Conservation (phyloP, 2,888 invertebrate genomes). For the Rugalucina vietnamica region DNA sequence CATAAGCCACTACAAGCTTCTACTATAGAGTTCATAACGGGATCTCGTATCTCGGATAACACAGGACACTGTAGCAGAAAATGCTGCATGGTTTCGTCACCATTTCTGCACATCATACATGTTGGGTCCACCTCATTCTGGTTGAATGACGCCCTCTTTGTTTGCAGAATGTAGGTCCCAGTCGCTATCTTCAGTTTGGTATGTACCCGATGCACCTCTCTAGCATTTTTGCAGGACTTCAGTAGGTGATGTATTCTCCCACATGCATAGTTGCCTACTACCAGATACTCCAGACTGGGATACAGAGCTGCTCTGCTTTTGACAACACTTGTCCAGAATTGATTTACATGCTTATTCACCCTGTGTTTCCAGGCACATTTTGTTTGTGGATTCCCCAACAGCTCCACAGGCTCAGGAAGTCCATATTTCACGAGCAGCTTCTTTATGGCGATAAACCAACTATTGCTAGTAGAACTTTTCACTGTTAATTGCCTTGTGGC, state of each 20-base stretch:
- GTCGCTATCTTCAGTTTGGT: not conserved
- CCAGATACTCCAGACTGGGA: not conserved
- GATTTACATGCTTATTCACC: not conserved
- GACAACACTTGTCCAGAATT: not conserved
- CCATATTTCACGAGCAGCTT: slow-evolving; percentile 31
- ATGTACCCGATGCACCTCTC: not conserved
- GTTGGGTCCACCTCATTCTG: not conserved
- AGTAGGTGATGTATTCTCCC: not conserved
- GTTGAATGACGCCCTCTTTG: not conserved
- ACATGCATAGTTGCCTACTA: not conserved
- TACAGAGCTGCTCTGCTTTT: not conserved
- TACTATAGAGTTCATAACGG: not conserved
- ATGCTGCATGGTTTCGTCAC: not conserved
- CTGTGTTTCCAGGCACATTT: not conserved
- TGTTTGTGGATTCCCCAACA: not conserved
- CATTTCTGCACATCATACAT: not conserved
- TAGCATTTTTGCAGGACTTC: not conserved
- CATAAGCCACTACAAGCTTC: not conserved
- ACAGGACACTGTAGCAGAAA: not conserved
- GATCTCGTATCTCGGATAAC: not conserved
- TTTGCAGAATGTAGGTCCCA: not conserved
- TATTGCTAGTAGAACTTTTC: too few species aligned
- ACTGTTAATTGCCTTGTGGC: too few species aligned
- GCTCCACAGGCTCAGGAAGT: not conserved
- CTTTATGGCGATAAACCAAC: too few species aligned